Base-by-base conservation (phyloP, 2,888 invertebrate genomes). In the Eudasyphora cyanicolor region DNA sequence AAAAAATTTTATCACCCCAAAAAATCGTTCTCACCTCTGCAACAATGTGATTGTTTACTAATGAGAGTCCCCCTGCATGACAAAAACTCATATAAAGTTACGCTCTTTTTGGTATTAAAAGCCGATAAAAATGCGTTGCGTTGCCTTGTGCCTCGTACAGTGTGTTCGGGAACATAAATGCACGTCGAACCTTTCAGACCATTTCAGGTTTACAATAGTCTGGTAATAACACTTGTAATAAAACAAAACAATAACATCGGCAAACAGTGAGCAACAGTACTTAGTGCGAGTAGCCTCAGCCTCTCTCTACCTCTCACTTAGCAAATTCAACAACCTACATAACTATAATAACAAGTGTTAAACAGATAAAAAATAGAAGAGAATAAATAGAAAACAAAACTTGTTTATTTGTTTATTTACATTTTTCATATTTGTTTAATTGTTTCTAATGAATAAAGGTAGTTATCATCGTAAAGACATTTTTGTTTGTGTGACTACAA, bases 121-220 rank as follows among this genome's bases (percentile, higher is more conserved):
- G 76, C 67, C 74, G 79, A 80, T 83, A 83, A 83, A 83, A 83
- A 77, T 77, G 74, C 79, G 79, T 82, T 82, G 45, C 35, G 51
- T 74, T 69, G 73, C 76, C 78, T 71, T 76, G 79, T 69, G 73
- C 76, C 78, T 71, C 79, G 79, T 80, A 57, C 27, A 12, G 57
- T 3, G 45, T 5, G 35, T 51, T 70, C 73, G 6, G 45, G 45
- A 45, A 45, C 1, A 2, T 6, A 49, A 49, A 17, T 17, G 49
- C n/a, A 3, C 7, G 21, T 54, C 54, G 21, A 54, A 17, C 54
- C 54, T 54, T 54, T 54, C 54, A 1, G 45, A 45, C 14, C 24
- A 54, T 54, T 10, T 19, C 54, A 54, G 19, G 21, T 19, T 49
- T 2, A 49, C n/a, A 49, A n/a, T 8, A 17, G 49, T 49, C n/a